Percentiles rank a stretch among this genome's conserved stretches.
Evolutionary conservation across 2,888 invertebrate genomes (phyloP).

Genomic region (Anoplius nigerrimus): DNA sequence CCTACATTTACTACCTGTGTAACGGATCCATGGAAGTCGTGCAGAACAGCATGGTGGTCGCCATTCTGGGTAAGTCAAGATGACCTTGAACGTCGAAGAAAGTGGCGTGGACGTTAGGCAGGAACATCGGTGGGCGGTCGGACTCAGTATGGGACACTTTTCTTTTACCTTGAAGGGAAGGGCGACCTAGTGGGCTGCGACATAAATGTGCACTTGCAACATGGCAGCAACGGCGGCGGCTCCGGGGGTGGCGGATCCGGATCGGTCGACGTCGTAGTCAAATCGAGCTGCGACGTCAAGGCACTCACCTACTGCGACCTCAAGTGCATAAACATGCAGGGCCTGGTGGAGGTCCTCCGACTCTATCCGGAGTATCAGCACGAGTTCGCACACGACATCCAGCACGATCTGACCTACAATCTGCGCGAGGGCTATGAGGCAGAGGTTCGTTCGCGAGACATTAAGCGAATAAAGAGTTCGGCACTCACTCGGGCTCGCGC

Average conservation of each 20-base stretch:
- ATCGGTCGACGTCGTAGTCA: slow-evolving; percentile 86
- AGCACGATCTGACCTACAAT: slow-evolving; percentile 96
- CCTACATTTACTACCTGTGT: slow-evolving; percentile 95
- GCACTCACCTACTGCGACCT: slow-evolving; percentile 97
- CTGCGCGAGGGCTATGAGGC: slow-evolving; percentile 94
- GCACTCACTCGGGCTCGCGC: no score
- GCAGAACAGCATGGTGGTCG: slow-evolving; percentile 97
- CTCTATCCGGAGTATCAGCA: slow-evolving; percentile 96
- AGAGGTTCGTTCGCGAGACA: slow-evolving; percentile 77
- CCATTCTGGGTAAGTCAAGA: slow-evolving; percentile 88
- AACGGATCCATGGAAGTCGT: slow-evolving; percentile 99
- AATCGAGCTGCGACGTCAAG: slow-evolving; percentile 96
- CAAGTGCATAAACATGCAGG: slow-evolving; percentile 94
- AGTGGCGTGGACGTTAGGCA: no score
- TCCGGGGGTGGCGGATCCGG: slow-evolving; percentile 77
- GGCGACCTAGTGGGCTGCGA: slow-evolving; percentile 96
- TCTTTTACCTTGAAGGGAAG: slow-evolving; percentile 83
- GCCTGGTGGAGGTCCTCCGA: slow-evolving; percentile 90
- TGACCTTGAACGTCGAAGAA: neutral
- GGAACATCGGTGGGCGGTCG: no score
- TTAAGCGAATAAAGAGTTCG: neutral
- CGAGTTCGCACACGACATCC: slow-evolving; percentile 94
- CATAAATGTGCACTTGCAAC: slow-evolving; percentile 86
- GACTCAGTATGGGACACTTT: no score
- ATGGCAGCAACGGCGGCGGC: slow-evolving; percentile 80